A percentile compares a stretch with the other conserved stretches of the same genome.
These are phyloP conservation scores for Heliconius hermathena DNA, from an alignment of 1,140 invertebrate species.

Conservation along the genomic window DNA sequence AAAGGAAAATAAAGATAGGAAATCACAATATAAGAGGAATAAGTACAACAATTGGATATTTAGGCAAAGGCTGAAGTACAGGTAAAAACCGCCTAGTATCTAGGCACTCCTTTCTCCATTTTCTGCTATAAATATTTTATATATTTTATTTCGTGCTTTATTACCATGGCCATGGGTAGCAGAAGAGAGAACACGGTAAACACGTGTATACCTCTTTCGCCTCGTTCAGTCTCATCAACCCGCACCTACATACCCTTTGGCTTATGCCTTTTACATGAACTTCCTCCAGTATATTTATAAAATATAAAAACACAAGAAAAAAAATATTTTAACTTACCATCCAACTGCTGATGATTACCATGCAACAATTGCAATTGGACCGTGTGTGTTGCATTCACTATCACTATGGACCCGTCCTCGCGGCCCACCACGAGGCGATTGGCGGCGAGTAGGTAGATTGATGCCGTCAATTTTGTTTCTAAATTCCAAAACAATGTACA, in stretches of 20 bases:
- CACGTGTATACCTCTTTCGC: too few species aligned
- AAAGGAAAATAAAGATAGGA: slow-evolving; percentile 38
- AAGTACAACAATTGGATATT: too few species aligned
- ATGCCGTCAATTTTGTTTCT: slow-evolving; percentile 92
- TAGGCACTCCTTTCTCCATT: too few species aligned
- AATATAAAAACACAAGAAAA: neutral
- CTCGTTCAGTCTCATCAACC: neutral
- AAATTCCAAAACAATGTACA: slow-evolving; percentile 27
- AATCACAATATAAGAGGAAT: too few species aligned
- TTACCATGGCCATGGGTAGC: neutral
- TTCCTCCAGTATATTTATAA: neutral
- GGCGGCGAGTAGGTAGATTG: slow-evolving; percentile 96
- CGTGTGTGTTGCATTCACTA: slow-evolving; percentile 97
- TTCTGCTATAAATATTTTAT: too few species aligned
- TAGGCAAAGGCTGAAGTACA: too few species aligned
- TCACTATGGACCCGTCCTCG: slow-evolving; percentile 98
- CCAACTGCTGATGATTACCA: slow-evolving; percentile 93
- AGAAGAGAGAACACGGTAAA: too few species aligned
- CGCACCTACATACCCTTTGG: too few species aligned
- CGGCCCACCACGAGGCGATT: slow-evolving; percentile 96
- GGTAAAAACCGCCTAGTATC: too few species aligned
- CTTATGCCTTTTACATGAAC: too few species aligned
- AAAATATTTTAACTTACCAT: slow-evolving; percentile 82
- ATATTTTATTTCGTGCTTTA: neutral
- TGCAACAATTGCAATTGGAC: slow-evolving; percentile 96